Percentiles rank a stretch among this genome's conserved stretches.
Evolutionary conservation across 2,888 invertebrate species (phyloP).

Genomic region (Xanthostigma xanthostigma): DNA sequence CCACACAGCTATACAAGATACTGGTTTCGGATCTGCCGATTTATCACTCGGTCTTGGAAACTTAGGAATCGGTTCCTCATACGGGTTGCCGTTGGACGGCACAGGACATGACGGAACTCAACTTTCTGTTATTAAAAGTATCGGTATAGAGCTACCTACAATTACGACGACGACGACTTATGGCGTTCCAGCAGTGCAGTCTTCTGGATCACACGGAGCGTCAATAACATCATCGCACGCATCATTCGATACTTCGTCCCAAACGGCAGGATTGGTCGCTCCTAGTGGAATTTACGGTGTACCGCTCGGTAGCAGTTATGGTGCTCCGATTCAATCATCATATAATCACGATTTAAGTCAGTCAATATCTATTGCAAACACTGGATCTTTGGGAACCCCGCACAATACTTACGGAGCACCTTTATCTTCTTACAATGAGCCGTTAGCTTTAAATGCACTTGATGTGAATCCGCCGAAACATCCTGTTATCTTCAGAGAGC

Average conservation of each 20-base stretch:
- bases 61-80: conserved; percentile 7
- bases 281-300: conserved; percentile 47
- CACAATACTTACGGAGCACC: conserved; percentile 15
- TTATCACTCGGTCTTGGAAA: conserved; percentile 11
- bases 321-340: conserved; percentile 22
- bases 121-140: conserved; percentile 28
- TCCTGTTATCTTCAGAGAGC: conserved; percentile 59
- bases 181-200: conserved; percentile 5
- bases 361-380: neutral
- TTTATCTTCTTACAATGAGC: conserved; percentile 20
- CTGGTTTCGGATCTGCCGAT: conserved; percentile 4
- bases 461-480: conserved; percentile 35
- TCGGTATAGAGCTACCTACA: conserved; percentile 27
- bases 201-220: conserved; percentile 22
- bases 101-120: conserved; percentile 13
- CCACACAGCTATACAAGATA: neutral
- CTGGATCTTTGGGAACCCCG: neutral
- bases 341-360: conserved; percentile 5
- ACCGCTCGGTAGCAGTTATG: conserved; percentile 35
- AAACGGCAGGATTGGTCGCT: conserved; percentile 33
- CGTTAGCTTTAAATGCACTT: conserved; percentile 21
- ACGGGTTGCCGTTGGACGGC: conserved; percentile 6
- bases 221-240: conserved; percentile 28
- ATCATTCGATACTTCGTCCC: conserved; percentile 9
- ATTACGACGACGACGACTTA: neutral